Percentiles rank a stretch among this genome's conserved stretches.
phyloP scores from a whole-genome alignment of 2,797 vertebrate species.

The Epinephelus awoara region DNA sequence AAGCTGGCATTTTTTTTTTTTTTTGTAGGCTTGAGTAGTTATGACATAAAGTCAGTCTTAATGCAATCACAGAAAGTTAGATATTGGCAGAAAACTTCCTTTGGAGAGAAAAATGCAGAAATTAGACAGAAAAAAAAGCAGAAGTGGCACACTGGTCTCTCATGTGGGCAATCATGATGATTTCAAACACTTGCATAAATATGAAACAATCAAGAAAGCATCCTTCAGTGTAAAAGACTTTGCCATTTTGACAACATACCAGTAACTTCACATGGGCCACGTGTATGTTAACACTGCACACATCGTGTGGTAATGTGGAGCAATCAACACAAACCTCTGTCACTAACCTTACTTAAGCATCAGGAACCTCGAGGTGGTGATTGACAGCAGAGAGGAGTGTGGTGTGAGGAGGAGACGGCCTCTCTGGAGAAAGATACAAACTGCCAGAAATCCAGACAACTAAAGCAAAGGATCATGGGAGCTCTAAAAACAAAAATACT shows the following conservation, averaged over 20 bases:
- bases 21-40: neutral
- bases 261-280: neutral
- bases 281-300: too few species aligned
- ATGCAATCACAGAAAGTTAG: conserved; percentile 5
- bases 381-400: neutral
- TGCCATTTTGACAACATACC: neutral
- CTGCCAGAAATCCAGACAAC: neutral
- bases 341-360: neutral
- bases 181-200: neutral
- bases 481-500: neutral
- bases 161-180: neutral
- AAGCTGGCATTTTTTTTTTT: neutral
- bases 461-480: conserved; percentile 3
- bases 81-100: too few species aligned
- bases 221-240: neutral
- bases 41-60: too few species aligned
- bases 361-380: neutral
- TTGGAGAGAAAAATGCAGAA: too few species aligned
- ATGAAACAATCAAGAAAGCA: neutral
- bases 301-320: neutral
- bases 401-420: neutral
- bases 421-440: neutral
- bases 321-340: neutral
- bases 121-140: too few species aligned
- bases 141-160: neutral